Evolutionary conservation across 2,888 invertebrate genomes (phyloP), one percentile per base, ranked within the genome.

Genomic region (Mythimna pallens): DNA sequence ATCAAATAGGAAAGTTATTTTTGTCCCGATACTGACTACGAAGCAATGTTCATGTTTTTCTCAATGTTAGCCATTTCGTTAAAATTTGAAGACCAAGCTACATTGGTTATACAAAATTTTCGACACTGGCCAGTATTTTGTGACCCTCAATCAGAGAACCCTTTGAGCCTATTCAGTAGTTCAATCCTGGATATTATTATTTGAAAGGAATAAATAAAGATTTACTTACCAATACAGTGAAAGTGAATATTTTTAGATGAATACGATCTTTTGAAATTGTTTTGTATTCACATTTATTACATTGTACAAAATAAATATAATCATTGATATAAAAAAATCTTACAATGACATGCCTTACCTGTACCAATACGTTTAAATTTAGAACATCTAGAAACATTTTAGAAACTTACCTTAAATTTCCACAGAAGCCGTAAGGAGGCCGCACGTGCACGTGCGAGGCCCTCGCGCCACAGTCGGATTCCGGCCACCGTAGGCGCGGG

Each of bases 131-230:
- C n/a, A 14, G 2, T 59, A n/a, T 66, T 57, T 36, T 12, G 0
- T 66, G 82, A 61, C 3, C 43, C 20, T n/a, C 63, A 59, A 71
- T 67, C 55, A 57, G 52, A 55, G 4, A 52, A 59, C 55, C 66
- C 58, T 82, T 82, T 78, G 55, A 78, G 25, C 17, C 52, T 20
- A 55, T 82, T 82, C 72, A 78, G 58, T 63, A 65, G 36, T 63
- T 65, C 40, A 63, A 81, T 74, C 55, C 50, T 17, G 10, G 8
- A 70, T 66, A 67, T 75, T 81, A 74, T 70, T 76, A 65, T 76
- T 71, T 83, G 76, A 69, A 81, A 74, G 59, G 65, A 75, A 74
- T 75, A 80, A 61, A 54, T 67, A 70, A 43, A 70, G 62, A 52
- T 83, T 62, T 64, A 55, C 47, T 55, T 52, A 55, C 30, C 62